A percentile compares a stretch with the other conserved stretches of the same genome.
These are phyloP conservation scores for Callospermophilus lateralis DNA, from an alignment of 2,113 vertebrate genomes.

Conservation along the genomic window DNA sequence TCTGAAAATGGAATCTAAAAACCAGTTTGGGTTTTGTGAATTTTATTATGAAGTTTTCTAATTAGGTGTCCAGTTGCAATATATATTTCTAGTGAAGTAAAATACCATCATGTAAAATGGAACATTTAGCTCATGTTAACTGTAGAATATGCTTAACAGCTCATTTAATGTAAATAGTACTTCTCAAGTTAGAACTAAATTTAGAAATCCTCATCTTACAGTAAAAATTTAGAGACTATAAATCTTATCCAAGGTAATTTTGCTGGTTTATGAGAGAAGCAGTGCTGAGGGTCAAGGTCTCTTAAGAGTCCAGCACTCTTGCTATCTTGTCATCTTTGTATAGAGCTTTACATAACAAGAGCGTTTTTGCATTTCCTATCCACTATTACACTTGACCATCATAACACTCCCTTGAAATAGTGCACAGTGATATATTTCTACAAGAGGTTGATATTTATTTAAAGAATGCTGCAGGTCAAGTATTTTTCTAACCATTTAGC, in stretches of 20 bases:
- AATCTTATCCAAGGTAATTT: neutral
- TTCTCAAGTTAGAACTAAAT: conserved; percentile 19
- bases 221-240: neutral
- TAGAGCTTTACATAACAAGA: neutral
- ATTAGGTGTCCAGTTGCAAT: neutral
- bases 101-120: neutral
- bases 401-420: neutral
- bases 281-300: neutral
- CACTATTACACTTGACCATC: neutral
- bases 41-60: neutral
- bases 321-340: neutral
- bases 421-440: neutral
- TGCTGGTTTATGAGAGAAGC: neutral
- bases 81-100: neutral
- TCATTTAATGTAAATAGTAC: neutral
- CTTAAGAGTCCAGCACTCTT: neutral
- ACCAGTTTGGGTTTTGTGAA: neutral
- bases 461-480: conserved; percentile 13
- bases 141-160: neutral
- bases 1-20: neutral
- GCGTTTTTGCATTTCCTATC: neutral
- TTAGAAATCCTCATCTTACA: neutral
- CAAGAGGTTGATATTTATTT: neutral
- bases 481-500: conserved; percentile 3
- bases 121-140: neutral